These are phyloP conservation scores for Diplodus sargus DNA, from an alignment of 2,797 vertebrate species.

Conservation along the genomic window DNA sequence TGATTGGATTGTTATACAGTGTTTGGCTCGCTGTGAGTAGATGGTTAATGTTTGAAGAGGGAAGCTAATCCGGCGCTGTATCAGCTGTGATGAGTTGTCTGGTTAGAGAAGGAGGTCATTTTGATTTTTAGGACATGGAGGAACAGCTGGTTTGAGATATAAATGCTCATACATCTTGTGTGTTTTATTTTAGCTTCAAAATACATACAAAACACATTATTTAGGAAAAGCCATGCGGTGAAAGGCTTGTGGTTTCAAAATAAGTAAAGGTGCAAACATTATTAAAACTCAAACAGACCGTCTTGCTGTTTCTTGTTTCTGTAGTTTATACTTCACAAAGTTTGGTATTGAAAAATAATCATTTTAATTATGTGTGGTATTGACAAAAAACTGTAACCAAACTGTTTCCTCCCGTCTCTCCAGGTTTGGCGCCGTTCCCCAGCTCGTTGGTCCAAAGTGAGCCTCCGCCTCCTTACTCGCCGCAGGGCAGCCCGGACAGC, in stretches of 20 bases:
- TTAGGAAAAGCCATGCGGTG: too few relatives aligned
- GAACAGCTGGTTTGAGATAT: background rate
- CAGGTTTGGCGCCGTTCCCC: slow-evolving; percentile 83
- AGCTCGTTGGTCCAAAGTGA: slow-evolving; percentile 75
- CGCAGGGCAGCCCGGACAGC: slow-evolving; percentile 88
- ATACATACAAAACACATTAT: too few relatives aligned
- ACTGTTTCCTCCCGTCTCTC: background rate
- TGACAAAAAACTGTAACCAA: background rate
- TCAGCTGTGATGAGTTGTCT: background rate
- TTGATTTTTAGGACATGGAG: background rate
- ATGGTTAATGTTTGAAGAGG: background rate
- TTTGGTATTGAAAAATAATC: background rate
- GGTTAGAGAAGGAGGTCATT: background rate
- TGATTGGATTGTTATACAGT: background rate
- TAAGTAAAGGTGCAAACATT: too few relatives aligned
- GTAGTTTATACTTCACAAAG: background rate
- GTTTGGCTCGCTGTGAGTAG: background rate
- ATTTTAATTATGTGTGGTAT: background rate
- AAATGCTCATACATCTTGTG: too few relatives aligned
- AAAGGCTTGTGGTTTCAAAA: too few relatives aligned
- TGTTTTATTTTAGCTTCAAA: too few relatives aligned
- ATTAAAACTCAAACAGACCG: too few relatives aligned
- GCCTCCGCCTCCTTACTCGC: slow-evolving; percentile 88
- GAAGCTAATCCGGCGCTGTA: background rate
- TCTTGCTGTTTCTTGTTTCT: background rate